Evolutionary conservation across 1,140 invertebrate species (phyloP).

Genomic region (Olivierus martensii): DNA sequence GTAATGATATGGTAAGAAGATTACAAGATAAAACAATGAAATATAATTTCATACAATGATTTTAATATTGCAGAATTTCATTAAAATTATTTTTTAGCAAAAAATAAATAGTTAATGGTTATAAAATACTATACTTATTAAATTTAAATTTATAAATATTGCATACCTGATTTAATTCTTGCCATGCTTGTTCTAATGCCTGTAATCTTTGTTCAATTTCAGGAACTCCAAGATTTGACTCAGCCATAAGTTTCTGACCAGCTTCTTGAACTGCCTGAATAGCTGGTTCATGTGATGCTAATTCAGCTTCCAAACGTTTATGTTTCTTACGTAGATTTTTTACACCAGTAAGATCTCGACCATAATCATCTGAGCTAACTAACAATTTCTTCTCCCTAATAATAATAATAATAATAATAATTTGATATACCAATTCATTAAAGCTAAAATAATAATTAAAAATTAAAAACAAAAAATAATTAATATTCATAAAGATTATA

Average conservation of each 20-base stretch:
- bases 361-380: conserved; percentile 95
- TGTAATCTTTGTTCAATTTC: conserved; percentile 67
- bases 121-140: no score
- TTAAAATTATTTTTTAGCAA: no score
- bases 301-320: conserved; percentile 88
- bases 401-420: conserved; percentile 13
- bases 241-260: conserved; percentile 90
- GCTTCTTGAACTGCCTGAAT: conserved; percentile 95
- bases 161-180: conserved; percentile 25
- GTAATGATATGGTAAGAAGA: no score
- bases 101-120: no score
- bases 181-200: conserved; percentile 30
- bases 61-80: no score
- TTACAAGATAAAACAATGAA: no score
- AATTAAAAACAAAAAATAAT: no score
- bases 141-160: background rate
- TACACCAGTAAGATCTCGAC: conserved; percentile 91
- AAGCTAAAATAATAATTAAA: background rate
- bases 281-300: conserved; percentile 89
- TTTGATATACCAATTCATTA: no score
- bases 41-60: no score
- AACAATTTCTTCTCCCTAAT: conserved; percentile 88
- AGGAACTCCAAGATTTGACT: conserved; percentile 88
- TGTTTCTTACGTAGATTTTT: conserved; percentile 98
- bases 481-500: no score